Evolutionary conservation across 1,140 invertebrate genomes (phyloP), one percentile per base, ranked within the genome.

Genomic region (Pinna nobilis): DNA sequence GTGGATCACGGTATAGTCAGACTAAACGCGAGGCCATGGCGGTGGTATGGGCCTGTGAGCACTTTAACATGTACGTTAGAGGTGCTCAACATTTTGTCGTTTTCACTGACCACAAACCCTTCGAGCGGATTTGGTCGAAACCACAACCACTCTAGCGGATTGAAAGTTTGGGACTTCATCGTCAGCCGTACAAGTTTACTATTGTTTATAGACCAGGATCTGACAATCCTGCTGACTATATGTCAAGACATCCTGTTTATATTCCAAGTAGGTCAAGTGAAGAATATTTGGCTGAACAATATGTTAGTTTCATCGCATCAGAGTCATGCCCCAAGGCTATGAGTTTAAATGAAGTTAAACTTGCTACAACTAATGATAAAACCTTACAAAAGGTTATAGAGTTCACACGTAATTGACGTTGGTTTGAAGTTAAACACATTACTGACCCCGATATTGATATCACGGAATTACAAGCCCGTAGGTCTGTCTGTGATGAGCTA

Each of bases 11-110:
- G 18, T 90, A 90, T 69, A 83, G 80, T 0, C 88, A 86, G 18
- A 87, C 82, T 25, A 89, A 91, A 74, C 80, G 81, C 51, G 88
- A 91, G 78, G 82, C 73, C 32, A 65, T 90, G 23, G 89, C 87
- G 18, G 76, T 90, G 7, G 81, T 89, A 13, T 90, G 81, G 80
- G 83, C 84, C 7, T 78, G 88, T 35, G 77, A 88, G 68, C 87
- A 89, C 50, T 91, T 90, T 72, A 73, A 86, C 44, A 74, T 82
- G 9, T 92, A 81, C 37, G 71, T 87, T 28, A 80, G 87, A 39
- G 90, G 90, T 25, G 73, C 70, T 15, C 50, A 81, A 53, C 51
- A 83, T 30, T 89, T 87, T 50, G 85, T 39, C 37, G 51, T 85
- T 59, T 81, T 70, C 63, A 90, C 85, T 15, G 88, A 90, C 65